A percentile compares a stretch with the other conserved stretches of the same genome.
Evolutionary conservation across 2,888 invertebrate species (phyloP).

Genomic region (Hetaerina titia): DNA sequence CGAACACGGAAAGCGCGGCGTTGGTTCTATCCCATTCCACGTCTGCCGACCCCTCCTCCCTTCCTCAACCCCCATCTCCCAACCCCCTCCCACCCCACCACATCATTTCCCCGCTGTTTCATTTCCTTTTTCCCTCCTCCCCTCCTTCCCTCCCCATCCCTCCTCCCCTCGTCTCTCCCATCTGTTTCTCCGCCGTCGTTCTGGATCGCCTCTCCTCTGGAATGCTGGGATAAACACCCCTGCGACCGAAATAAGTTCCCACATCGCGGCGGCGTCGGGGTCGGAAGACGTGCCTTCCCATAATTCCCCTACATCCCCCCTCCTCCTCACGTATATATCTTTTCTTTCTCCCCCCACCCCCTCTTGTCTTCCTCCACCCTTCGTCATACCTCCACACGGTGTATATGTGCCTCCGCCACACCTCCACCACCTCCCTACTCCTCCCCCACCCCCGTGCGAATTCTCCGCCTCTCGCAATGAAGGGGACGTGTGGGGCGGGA

Average conservation of each 20-base stretch:
- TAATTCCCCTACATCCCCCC: background rate
- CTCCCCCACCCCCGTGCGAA: background rate
- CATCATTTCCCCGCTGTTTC: background rate
- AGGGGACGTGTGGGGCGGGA: background rate
- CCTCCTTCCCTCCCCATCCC: slow-evolving; percentile 40
- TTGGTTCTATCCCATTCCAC: too few relatives aligned
- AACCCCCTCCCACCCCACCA: background rate
- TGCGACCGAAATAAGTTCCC: slow-evolving; percentile 75
- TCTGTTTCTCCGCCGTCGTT: slow-evolving; percentile 20
- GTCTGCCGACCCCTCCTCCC: background rate
- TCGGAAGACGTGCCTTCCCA: slow-evolving; percentile 23
- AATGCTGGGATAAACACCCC: slow-evolving; percentile 74
- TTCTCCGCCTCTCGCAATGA: background rate
- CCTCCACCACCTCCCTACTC: background rate
- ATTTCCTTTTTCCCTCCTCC: slow-evolving; percentile 31
- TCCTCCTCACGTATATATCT: background rate
- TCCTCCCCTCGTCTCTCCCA: background rate
- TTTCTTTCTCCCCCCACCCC: too few relatives aligned
- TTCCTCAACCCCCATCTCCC: background rate
- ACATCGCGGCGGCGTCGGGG: slow-evolving; percentile 70
- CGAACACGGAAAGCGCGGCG: background rate
- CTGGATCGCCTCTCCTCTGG: slow-evolving; percentile 55
- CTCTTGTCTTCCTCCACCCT: too few relatives aligned
- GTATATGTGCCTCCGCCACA: background rate
- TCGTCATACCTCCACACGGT: too few relatives aligned